A percentile compares a stretch with the other conserved stretches of the same genome.
Conservation (phyloP, 2,113 vertebrate species). For the Percopsis transmontana region DNA sequence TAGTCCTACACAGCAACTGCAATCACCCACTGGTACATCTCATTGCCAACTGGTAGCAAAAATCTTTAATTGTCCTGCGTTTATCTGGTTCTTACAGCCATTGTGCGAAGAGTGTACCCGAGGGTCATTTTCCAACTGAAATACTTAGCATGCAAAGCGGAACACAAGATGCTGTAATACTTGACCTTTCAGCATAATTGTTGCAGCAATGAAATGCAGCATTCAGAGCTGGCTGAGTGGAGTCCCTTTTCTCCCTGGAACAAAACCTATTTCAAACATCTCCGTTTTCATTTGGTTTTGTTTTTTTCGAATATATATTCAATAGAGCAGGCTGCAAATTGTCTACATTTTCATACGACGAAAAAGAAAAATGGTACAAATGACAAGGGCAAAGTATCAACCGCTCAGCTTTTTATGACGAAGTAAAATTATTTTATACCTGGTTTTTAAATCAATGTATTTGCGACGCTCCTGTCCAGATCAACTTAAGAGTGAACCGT, state of each 20-base stretch:
- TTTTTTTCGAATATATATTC: conserved; percentile 86
- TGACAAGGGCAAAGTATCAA: conserved; percentile 19
- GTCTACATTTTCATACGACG: conserved; percentile 80
- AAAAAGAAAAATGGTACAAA: conserved; percentile 73
- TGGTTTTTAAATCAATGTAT: neutral
- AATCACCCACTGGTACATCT: conserved; percentile 94
- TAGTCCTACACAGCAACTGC: conserved; percentile 85
- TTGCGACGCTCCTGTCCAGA: neutral
- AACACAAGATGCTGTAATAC: conserved; percentile 99
- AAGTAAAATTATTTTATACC: too few species aligned
- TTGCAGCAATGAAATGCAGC: conserved; percentile 95
- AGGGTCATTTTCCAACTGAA: conserved; percentile 98
- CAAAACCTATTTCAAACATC: conserved; percentile 90
- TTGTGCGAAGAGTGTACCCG: conserved; percentile 92
- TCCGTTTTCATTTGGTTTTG: conserved; percentile 80
- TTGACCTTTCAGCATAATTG: conserved; percentile 99
- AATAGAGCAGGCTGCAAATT: conserved; percentile 89
- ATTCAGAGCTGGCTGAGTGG: conserved; percentile 94
- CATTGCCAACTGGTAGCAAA: conserved; percentile 89
- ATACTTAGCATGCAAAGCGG: conserved; percentile 99
- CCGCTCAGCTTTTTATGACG: neutral
- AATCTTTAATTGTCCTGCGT: conserved; percentile 98
- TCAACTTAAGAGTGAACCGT: neutral
- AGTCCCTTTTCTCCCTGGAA: conserved; percentile 84
- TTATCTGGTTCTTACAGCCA: conserved; percentile 96